A percentile compares a stretch with the other conserved stretches of the same genome.
These are phyloP conservation scores for Carposina sasakii DNA, from an alignment of 1,140 invertebrate genomes.

Conservation along the genomic window DNA sequence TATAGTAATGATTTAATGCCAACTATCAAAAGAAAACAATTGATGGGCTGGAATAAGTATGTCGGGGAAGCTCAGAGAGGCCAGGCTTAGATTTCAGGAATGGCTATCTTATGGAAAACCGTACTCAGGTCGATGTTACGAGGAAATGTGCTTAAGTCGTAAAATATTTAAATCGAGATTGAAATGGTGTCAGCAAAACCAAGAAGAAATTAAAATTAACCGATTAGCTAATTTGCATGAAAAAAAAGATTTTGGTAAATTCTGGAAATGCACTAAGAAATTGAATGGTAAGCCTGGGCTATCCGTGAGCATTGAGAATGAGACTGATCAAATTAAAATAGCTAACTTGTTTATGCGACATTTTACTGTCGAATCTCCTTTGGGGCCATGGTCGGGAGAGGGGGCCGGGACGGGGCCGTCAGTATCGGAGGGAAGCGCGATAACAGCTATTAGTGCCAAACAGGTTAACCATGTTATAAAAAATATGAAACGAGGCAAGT, in stretches of 20 bases:
- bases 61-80: no score
- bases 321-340: constrained; percentile 10
- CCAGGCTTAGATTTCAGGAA: no score
- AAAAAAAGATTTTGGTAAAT: constrained; percentile 17
- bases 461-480: neutral
- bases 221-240: constrained; percentile 12
- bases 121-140: neutral
- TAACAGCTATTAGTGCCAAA: neutral
- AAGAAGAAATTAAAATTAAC: constrained; percentile 27
- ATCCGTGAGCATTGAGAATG: constrained; percentile 22
- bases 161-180: constrained; percentile 15
- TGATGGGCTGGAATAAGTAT: no score
- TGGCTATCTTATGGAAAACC: neutral
- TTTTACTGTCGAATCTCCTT: constrained; percentile 17
- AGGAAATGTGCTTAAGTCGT: neutral
- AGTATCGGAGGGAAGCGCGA: neutral
- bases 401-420: neutral
- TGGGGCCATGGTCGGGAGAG: constrained; percentile 11
- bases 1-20: no score
- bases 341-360: constrained; percentile 20
- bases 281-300: constrained; percentile 10
- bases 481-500: neutral
- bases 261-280: constrained; percentile 24
- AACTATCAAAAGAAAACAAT: no score
- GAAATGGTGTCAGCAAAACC: constrained; percentile 26